Base-by-base conservation (phyloP, 1,140 invertebrate genomes). In the Zaprionus vittiger region DNA sequence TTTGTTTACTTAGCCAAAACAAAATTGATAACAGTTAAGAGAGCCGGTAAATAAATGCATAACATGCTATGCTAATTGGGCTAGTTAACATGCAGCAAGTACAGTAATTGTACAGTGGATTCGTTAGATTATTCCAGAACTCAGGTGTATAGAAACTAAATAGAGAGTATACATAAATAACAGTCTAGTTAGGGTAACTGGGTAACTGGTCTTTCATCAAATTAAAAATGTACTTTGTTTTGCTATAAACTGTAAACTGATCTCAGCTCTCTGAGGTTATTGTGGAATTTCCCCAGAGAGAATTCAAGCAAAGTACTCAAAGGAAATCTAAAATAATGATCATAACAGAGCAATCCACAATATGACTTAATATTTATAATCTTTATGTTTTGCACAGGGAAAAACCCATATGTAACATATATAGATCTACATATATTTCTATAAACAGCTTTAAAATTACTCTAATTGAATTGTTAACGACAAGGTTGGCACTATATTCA, bases 61-160 rank as follows among this genome's bases (percentile, higher is more conserved):
- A 44, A 66, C 22, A 26, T 65, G 70, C 49, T 78, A 84, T 66
- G 74, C 54, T 78, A 84, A 75, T 70, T 78, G 55, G 55, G 38
- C 14, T 9, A 34, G 28, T 72, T 28, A 24, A 20, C 20, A 12
- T 52, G 20, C 7, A 17, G 41, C 7, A 17, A 17, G 41, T 47
- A 47, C n/a, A 17, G 41, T 47, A 47, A 47, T 47, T 47, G 41
- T 9, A 34, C 31, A 4, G 31, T 34, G 4, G 9, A 11, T 47
- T 9, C n/a, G n/a, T 47, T 47, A 56, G 59, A 72, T 65, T 24
- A 52, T 41, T 60, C n/a, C 28, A 7, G 17, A 49, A 14, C 5
- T 41, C 7, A 11, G 31, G 31, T 34, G 31, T 34, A 34, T 34
- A 34, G 26, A 28, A 7, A 28, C 1, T 28, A 28, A 28, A 28